Evolutionary conservation across 2,888 invertebrate species (phyloP).

Genomic region (Drosophila multiciliata): DNA sequence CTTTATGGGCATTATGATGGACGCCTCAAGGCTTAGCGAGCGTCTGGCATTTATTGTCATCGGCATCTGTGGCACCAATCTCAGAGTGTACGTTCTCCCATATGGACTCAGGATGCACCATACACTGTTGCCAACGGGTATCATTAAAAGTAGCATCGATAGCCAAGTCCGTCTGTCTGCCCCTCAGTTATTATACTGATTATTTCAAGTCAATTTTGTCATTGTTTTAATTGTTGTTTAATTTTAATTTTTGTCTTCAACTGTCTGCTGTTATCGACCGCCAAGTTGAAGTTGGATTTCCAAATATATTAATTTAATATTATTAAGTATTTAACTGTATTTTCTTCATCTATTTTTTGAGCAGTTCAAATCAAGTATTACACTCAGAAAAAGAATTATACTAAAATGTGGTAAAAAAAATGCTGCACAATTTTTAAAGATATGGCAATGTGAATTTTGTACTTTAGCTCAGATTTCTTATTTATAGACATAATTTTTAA

Average conservation of each 20-base stretch:
- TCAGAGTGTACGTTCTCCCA: conserved; percentile 38
- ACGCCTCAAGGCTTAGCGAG: conserved; percentile 50
- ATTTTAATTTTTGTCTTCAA: not conserved
- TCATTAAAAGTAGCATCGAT: not conserved
- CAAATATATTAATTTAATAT: too few relatives aligned
- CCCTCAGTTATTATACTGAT: too few relatives aligned
- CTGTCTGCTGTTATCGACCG: not conserved
- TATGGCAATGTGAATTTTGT: not conserved
- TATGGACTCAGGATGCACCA: not conserved
- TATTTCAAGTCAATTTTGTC: not conserved
- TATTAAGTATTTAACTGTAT: not conserved
- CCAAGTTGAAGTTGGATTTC: not conserved
- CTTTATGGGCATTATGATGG: conserved; percentile 58
- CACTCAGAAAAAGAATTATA: not conserved
- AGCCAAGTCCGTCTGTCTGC: not conserved
- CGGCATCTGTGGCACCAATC: conserved; percentile 23
- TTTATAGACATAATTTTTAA: too few relatives aligned
- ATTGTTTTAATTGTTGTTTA: not conserved
- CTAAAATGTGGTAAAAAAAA: not conserved
- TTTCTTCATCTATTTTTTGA: not conserved
- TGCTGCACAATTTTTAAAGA: too few relatives aligned
- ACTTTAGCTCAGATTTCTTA: too few relatives aligned
- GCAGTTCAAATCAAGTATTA: not conserved
- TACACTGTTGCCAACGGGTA: not conserved
- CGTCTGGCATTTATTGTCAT: conserved; percentile 30